Base-by-base conservation (phyloP, 2,888 invertebrate species). In the Meliscaeva auricollis region DNA sequence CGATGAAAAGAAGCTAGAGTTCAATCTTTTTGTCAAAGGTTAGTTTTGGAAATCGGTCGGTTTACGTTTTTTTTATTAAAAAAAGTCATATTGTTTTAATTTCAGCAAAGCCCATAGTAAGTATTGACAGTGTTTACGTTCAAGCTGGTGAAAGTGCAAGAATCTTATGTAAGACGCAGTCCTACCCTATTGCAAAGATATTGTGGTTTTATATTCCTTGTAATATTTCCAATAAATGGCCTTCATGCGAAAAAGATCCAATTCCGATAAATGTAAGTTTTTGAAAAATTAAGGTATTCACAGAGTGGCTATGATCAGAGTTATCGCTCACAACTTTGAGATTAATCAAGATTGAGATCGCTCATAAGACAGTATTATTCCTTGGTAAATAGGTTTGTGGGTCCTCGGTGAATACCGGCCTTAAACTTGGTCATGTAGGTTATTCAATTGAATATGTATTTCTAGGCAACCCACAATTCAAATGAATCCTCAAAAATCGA, bases 171-270 rank as follows among this genome's bases (percentile, higher is more conserved):
- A 88, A 88, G 8, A 94, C 94, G 1, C 90, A 91, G 15, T 94
- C 94, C 1, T 93, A 93, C 90, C 95, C 96, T 0, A 74, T 89
- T n/a, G 94, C 95, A 0, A 88, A 90, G 0, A 92, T 95, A 6
- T 90, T 91, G 4, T 96, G 95, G 94, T 90, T 87, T 8, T 94
- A 93, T 87, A 90, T 91, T 22, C 91, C 92, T 3, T 94, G 94
- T 85, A 91, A 90, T 35, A 88, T 91, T 17, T 84, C 88, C n/a
- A 91, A 92, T 0, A 88, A 89, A 44, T 92, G 92, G 92, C 92
- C 92, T 3, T 87, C 89, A 0, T 92, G 92, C 52, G 76, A 83
- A 20, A 74, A 38, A 0, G 77, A 68, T 1, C 79, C 85, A 41
- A 88, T 89, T 22, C 88, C 87, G 26, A 91, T 91, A 48, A 89